Percentiles rank a stretch among this genome's conserved stretches.
Conservation (phyloP, 2,888 invertebrate species). For the Leuctra nigra region DNA sequence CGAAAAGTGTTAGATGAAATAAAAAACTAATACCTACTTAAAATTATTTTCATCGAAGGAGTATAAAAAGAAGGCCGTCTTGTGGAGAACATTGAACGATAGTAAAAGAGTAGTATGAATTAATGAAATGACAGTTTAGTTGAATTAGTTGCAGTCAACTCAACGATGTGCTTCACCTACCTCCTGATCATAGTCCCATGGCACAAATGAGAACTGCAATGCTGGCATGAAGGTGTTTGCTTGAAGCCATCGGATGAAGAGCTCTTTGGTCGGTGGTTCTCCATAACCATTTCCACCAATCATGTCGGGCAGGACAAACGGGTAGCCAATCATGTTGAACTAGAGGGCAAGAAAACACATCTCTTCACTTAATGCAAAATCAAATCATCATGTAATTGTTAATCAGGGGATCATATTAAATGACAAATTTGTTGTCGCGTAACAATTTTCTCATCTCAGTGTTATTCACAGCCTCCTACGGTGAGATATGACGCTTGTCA, state of each 20-base stretch:
- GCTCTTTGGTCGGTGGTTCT: slow-evolving; percentile 51
- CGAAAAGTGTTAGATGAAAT: too few relatives aligned
- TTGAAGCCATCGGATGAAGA: slow-evolving; percentile 73
- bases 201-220: slow-evolving; percentile 71
- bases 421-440: not conserved
- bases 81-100: too few relatives aligned
- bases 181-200: slow-evolving; percentile 68
- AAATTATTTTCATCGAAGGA: too few relatives aligned
- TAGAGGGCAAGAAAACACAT: not conserved
- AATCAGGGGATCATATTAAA: not conserved
- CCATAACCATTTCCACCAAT: slow-evolving; percentile 61
- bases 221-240: slow-evolving; percentile 70
- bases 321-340: slow-evolving; percentile 57
- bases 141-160: too few relatives aligned
- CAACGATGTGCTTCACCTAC: slow-evolving; percentile 29
- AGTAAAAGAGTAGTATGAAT: too few relatives aligned
- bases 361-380: not conserved
- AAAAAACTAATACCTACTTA: too few relatives aligned
- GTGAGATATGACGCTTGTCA: too few relatives aligned
- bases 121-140: too few relatives aligned
- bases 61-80: too few relatives aligned
- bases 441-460: not conserved
- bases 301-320: slow-evolving; percentile 74
- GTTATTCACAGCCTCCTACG: too few relatives aligned
- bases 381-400: not conserved